Evolutionary conservation across 2,797 vertebrate genomes (phyloP).

Genomic region (Aselliscus stoliczkanus): DNA sequence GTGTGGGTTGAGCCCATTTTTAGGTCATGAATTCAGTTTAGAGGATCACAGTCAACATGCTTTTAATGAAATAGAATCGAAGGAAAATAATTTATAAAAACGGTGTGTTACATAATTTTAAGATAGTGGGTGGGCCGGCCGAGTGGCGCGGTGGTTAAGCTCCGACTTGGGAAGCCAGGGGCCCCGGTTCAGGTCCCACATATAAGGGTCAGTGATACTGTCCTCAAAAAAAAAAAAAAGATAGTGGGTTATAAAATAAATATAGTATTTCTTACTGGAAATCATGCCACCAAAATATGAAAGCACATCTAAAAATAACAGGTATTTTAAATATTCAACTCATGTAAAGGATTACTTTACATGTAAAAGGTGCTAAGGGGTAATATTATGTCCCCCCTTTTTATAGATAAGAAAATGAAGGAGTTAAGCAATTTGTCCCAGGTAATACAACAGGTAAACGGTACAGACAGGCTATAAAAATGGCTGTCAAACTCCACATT

Average conservation of each 20-base stretch:
- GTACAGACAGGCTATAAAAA: not conserved
- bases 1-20: not conserved
- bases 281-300: not conserved
- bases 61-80: not conserved
- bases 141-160: too few species aligned
- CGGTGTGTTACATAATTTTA: not conserved
- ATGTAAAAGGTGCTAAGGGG: too few species aligned
- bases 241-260: constrained; percentile 23
- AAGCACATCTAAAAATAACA: not conserved
- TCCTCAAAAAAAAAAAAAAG: too few species aligned
- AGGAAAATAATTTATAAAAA: not conserved
- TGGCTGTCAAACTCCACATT: not conserved
- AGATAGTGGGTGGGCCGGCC: not conserved
- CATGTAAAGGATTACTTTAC: too few species aligned
- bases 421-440: not conserved
- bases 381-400: not conserved
- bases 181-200: too few species aligned
- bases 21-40: not conserved
- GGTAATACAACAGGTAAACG: not conserved
- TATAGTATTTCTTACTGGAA: not conserved
- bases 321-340: not conserved
- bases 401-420: not conserved
- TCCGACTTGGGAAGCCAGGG: too few species aligned
- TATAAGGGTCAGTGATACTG: too few species aligned
- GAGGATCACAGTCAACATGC: not conserved